phyloP scores from a whole-genome alignment of 2,797 vertebrate genomes.

The Ctenopoma kingsleyae region DNA sequence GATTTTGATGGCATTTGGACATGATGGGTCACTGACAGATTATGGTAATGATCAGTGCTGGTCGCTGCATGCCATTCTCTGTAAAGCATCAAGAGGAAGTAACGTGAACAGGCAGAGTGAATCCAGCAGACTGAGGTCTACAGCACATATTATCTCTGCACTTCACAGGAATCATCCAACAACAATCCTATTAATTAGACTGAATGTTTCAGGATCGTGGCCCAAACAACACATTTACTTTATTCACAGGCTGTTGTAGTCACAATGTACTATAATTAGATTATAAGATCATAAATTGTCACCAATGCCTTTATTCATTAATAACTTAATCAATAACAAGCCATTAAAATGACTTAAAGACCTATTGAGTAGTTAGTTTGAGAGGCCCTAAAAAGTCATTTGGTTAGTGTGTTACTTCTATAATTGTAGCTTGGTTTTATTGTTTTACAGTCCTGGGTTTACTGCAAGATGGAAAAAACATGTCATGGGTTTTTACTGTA shows the following conservation, averaged over 20 bases:
- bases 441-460: conserved; percentile 10
- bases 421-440: conserved; percentile 5
- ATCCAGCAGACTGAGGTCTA: not conserved
- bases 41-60: conserved; percentile 29
- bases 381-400: not conserved
- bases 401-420: not conserved
- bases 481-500: not conserved
- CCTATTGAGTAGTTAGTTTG: not conserved
- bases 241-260: not conserved
- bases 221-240: not conserved
- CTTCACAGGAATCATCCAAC: not conserved
- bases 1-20: conserved; percentile 32
- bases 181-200: not conserved
- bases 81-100: conserved; percentile 20
- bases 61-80: conserved; percentile 38
- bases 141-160: conserved; percentile 8
- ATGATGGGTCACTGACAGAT: conserved; percentile 44
- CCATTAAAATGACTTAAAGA: not conserved
- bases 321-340: not conserved
- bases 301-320: not conserved
- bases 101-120: conserved; percentile 23
- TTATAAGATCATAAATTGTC: not conserved
- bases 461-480: conserved; percentile 4
- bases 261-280: too few relatives aligned
- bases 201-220: not conserved